phyloP scores from a whole-genome alignment of 2,888 invertebrate species.

The Cistogaster globosa region DNA sequence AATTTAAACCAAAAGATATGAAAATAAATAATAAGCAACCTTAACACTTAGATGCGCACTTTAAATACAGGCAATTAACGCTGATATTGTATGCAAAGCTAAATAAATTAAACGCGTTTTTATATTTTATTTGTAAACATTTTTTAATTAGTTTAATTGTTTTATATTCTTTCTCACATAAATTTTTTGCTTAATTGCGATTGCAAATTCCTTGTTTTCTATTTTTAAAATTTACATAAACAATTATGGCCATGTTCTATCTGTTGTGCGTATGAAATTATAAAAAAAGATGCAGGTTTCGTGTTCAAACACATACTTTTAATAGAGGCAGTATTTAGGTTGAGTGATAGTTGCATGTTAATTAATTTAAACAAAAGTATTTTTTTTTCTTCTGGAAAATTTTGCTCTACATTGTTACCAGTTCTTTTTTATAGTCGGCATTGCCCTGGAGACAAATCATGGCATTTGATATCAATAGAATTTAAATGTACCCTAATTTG shows the following conservation, averaged over 20 bases:
- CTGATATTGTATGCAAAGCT: neutral
- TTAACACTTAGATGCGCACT: too few species aligned
- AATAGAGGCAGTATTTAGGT: neutral
- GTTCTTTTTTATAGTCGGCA: too few species aligned
- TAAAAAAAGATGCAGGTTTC: slow-evolving; percentile 22
- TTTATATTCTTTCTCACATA: slow-evolving; percentile 25
- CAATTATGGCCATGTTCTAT: slow-evolving; percentile 13
- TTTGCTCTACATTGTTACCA: too few species aligned
- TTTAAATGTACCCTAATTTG: too few species aligned
- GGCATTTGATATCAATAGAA: too few species aligned
- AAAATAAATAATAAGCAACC: too few species aligned
- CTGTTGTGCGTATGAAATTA: neutral
- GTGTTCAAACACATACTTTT: slow-evolving; percentile 3
- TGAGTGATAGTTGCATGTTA: neutral
- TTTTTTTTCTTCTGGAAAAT: too few species aligned
- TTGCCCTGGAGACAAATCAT: too few species aligned
- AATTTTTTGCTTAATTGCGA: neutral
- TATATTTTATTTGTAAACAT: neutral
- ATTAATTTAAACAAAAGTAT: too few species aligned
- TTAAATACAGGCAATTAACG: too few species aligned
- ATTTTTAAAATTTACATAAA: slow-evolving; percentile 34
- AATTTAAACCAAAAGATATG: too few species aligned
- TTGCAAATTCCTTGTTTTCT: slow-evolving; percentile 22
- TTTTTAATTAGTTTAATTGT: slow-evolving; percentile 5
- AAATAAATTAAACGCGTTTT: neutral